phyloP scores from a whole-genome alignment of 2,113 vertebrate species.

The Oncorhynchus keta region DNA sequence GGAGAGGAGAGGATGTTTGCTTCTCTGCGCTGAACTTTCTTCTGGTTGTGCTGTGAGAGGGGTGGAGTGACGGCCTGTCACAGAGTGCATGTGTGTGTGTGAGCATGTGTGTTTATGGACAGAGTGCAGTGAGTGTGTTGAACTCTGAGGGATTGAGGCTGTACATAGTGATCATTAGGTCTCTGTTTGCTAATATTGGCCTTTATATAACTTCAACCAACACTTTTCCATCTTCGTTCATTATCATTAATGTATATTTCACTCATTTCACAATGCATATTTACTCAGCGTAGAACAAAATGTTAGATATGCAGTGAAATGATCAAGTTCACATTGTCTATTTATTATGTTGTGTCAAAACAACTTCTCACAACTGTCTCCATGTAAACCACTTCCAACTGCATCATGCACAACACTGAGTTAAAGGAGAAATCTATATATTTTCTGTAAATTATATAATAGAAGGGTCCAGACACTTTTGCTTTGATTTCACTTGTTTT shows the following conservation, averaged over 20 bases:
- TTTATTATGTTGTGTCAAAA: slow-evolving; percentile 30
- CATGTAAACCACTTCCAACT: too few relatives aligned
- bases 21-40: slow-evolving; percentile 55
- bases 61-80: slow-evolving; percentile 24
- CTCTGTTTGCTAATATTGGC: slow-evolving; percentile 76
- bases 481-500: too few relatives aligned
- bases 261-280: slow-evolving; percentile 50
- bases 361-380: neutral
- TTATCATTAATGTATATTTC: slow-evolving; percentile 80
- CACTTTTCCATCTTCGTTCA: slow-evolving; percentile 65
- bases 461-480: too few relatives aligned
- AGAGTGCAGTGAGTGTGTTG: slow-evolving; percentile 33
- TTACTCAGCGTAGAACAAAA: slow-evolving; percentile 21
- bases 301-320: slow-evolving; percentile 18
- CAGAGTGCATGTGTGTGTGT: slow-evolving; percentile 16
- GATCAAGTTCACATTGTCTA: slow-evolving; percentile 64
- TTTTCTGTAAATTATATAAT: too few relatives aligned
- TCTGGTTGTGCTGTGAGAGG: slow-evolving; percentile 6
- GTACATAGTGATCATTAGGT: slow-evolving; percentile 64
- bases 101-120: slow-evolving; percentile 47
- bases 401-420: neutral
- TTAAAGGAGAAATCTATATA: neutral
- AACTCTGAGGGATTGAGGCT: slow-evolving; percentile 39
- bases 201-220: slow-evolving; percentile 75
- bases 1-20: slow-evolving; percentile 46